Evolutionary conservation across 2,797 vertebrate genomes (phyloP).

Genomic region (Cynodonichthys magdalenae): DNA sequence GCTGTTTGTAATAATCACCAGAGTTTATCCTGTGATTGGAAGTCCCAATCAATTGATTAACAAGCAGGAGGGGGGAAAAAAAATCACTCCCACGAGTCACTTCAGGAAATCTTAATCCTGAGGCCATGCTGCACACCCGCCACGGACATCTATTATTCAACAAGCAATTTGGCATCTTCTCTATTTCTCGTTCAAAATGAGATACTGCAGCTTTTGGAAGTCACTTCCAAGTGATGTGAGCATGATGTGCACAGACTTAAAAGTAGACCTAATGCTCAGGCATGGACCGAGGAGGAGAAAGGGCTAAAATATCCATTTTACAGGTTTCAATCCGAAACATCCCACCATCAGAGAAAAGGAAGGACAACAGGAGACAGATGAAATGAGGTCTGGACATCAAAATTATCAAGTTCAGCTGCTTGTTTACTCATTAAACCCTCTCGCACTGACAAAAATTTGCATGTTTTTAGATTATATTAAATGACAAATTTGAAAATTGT

Average conservation of each 20-base stretch:
- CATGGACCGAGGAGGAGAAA: neutral
- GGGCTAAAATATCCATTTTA: neutral
- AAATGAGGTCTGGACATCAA: neutral
- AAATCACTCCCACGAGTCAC: slow-evolving; percentile 18
- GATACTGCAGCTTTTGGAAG: slow-evolving; percentile 27
- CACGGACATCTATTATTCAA: slow-evolving; percentile 50
- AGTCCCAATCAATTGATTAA: neutral
- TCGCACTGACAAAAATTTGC: neutral
- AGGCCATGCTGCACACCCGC: neutral
- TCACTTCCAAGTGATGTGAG: slow-evolving; percentile 9
- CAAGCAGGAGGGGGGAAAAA: neutral
- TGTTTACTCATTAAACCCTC: neutral
- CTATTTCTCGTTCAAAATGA: slow-evolving; percentile 45
- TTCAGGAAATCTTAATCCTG: slow-evolving; percentile 3
- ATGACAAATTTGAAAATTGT: too few species aligned
- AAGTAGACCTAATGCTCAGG: neutral
- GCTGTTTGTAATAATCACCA: neutral
- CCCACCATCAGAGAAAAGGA: neutral
- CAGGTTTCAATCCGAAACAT: neutral
- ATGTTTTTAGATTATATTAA: too few species aligned
- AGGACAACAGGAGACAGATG: neutral
- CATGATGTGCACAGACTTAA: slow-evolving; percentile 16
- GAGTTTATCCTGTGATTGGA: neutral
- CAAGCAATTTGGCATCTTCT: slow-evolving; percentile 27
- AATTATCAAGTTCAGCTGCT: neutral